Conservation (phyloP, 2,113 vertebrate species). For the Thinocorus orbignyianus region DNA sequence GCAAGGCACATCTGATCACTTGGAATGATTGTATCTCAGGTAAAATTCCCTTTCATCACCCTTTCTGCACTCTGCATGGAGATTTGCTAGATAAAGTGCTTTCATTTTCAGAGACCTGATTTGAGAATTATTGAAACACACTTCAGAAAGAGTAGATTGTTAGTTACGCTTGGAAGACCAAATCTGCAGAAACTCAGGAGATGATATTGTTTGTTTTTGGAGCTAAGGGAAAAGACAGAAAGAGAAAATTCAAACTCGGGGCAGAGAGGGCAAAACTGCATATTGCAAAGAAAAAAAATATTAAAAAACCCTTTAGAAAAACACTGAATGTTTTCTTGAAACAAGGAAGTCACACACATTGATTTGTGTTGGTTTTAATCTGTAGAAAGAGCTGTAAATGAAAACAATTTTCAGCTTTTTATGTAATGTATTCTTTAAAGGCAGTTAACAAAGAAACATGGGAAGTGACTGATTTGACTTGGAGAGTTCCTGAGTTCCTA, state of each 20-base stretch:
- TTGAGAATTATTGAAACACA: slow-evolving; percentile 2
- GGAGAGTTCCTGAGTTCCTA: not conserved
- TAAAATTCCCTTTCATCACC: not conserved
- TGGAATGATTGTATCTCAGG: not conserved
- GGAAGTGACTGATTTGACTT: not conserved
- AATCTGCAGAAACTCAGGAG: not conserved
- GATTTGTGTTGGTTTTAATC: not conserved
- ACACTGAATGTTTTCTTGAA: not conserved
- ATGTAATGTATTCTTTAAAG: not conserved
- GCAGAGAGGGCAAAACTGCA: not conserved
- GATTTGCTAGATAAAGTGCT: not conserved
- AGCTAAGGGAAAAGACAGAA: not conserved
- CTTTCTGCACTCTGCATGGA: not conserved
- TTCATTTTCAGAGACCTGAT: slow-evolving; percentile 7
- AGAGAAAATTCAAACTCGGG: not conserved
- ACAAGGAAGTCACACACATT: not conserved
- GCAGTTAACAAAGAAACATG: not conserved
- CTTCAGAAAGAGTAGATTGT: slow-evolving; percentile 21
- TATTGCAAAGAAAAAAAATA: not conserved
- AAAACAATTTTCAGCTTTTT: not conserved
- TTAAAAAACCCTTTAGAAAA: not conserved
- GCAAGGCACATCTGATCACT: not conserved
- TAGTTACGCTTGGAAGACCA: slow-evolving; percentile 22
- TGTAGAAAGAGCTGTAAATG: not conserved
- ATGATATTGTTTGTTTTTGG: not conserved